Evolutionary conservation across 2,888 invertebrate species (phyloP).

Genomic region (Malthinus seriepunctatus): DNA sequence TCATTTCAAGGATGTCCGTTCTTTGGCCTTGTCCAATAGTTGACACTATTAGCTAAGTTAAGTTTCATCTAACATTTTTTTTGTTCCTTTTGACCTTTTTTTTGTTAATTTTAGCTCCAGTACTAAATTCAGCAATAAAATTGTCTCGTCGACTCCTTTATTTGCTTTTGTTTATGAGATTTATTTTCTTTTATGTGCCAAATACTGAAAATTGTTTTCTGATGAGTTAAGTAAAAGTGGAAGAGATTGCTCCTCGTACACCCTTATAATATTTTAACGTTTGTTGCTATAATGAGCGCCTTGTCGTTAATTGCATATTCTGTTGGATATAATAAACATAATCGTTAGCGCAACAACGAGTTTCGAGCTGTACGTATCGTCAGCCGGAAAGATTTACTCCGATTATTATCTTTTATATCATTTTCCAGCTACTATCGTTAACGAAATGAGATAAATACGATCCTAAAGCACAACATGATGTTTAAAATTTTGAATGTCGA

Average conservation of each 20-base stretch:
- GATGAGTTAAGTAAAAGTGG: no score
- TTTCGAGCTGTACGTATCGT: conserved; percentile 18
- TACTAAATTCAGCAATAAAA: no score
- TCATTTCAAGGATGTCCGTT: conserved; percentile 10
- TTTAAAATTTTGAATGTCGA: conserved; percentile 7
- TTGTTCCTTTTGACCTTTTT: no score
- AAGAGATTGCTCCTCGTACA: no score
- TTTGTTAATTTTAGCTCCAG: no score
- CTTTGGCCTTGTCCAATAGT: conserved; percentile 9
- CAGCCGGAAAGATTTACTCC: conserved; percentile 22
- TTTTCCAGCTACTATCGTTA: conserved; percentile 13
- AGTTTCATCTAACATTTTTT: not conserved
- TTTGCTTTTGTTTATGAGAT: no score
- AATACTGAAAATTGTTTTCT: no score
- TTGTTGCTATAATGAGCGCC: conserved; percentile 46
- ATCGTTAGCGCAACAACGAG: conserved; percentile 43
- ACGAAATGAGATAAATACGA: conserved; percentile 10
- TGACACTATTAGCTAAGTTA: conserved; percentile 15
- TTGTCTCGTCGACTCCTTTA: no score
- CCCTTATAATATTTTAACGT: conserved; percentile 34
- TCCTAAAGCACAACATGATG: not conserved
- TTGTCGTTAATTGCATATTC: conserved; percentile 49
- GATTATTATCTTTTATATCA: conserved; percentile 27
- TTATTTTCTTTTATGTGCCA: no score
- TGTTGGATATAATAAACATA: conserved; percentile 47